Evolutionary conservation across 2,797 vertebrate species (phyloP).

Genomic region (Serranus cabrilla): DNA sequence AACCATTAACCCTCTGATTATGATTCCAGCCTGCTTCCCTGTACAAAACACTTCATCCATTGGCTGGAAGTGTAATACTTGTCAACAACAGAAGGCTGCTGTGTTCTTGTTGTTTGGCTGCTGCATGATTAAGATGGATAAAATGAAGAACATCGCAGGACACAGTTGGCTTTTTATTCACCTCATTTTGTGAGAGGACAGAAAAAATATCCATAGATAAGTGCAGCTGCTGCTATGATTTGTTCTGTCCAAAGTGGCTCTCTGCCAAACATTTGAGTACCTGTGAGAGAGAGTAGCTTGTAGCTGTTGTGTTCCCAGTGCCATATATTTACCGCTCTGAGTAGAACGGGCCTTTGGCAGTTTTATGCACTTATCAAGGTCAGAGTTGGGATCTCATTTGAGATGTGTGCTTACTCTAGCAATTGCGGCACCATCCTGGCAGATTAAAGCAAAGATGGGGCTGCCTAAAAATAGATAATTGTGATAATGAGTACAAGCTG

Average conservation of each 20-base stretch:
- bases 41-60: not conserved
- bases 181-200: conserved; percentile 51
- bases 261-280: conserved; percentile 65
- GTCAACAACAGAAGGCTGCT: conserved; percentile 20
- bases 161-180: conserved; percentile 50
- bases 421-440: conserved; percentile 19
- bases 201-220: conserved; percentile 40
- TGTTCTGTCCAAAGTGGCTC: conserved; percentile 60
- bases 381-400: conserved; percentile 66
- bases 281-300: conserved; percentile 53
- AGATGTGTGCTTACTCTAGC: conserved; percentile 52
- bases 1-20: conserved; percentile 19
- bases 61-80: not conserved
- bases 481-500: conserved; percentile 38
- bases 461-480: conserved; percentile 52
- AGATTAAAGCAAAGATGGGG: conserved; percentile 51
- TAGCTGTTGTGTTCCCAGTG: conserved; percentile 49
- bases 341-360: conserved; percentile 57
- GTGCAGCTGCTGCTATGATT: conserved; percentile 66
- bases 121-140: conserved; percentile 33
- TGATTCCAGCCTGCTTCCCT: not conserved
- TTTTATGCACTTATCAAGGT: conserved; percentile 74
- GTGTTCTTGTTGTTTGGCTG: conserved; percentile 16
- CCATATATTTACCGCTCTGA: conserved; percentile 63
- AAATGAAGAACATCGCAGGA: conserved; percentile 22